Conservation (phyloP, 2,888 invertebrate genomes). For the Venustoraphidia nigricollis region DNA sequence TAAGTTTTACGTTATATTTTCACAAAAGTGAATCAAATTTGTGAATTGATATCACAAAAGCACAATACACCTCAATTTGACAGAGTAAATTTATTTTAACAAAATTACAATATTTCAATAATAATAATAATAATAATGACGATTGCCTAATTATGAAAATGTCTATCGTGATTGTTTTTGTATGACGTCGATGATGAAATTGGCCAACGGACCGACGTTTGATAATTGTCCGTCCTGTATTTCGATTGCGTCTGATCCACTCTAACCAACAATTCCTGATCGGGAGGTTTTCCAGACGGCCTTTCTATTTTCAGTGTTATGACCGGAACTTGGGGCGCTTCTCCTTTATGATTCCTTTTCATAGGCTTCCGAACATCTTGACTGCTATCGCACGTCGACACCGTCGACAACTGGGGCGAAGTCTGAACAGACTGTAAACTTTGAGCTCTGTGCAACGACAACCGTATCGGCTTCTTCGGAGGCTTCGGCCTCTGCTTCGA, state of each 20-base stretch:
- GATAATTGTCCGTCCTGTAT: neutral
- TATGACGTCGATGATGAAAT: neutral
- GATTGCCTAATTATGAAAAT: too few species aligned
- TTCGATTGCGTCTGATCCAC: neutral
- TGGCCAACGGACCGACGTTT: constrained; percentile 4
- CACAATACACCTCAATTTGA: too few species aligned
- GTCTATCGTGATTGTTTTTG: too few species aligned
- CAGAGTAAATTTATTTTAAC: too few species aligned
- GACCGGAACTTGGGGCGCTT: constrained; percentile 20
- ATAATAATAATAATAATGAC: too few species aligned
- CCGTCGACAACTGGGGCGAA: constrained; percentile 15
- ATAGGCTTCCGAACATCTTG: constrained; percentile 32
- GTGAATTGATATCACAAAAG: too few species aligned
- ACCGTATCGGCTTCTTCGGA: constrained; percentile 68
- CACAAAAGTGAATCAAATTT: too few species aligned
- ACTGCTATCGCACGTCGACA: constrained; percentile 13
- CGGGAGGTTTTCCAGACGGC: constrained; percentile 1
- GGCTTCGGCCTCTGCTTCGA: constrained; percentile 54
- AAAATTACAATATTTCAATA: too few species aligned
- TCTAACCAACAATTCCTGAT: neutral
- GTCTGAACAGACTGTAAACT: constrained; percentile 60
- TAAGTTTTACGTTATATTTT: too few species aligned
- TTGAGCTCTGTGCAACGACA: constrained; percentile 70
- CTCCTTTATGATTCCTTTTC: constrained; percentile 41
- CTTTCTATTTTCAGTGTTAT: constrained; percentile 2